phyloP scores from a whole-genome alignment of 2,888 invertebrate genomes.

The Gordius sp. region DNA sequence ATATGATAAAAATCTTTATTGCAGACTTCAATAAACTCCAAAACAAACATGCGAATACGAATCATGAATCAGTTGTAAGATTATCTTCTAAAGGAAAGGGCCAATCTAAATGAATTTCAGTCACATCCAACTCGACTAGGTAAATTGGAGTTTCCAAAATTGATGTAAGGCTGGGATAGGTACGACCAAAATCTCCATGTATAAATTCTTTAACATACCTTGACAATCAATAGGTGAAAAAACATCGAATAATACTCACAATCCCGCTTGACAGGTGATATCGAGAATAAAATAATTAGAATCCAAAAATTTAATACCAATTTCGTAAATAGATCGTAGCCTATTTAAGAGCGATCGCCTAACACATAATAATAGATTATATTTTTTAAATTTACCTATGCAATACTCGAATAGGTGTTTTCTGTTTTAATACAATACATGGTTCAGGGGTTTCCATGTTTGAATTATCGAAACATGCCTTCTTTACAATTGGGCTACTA shows the following conservation, averaged over 20 bases:
- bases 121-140: conserved; percentile 69
- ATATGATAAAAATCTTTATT: too few relatives aligned
- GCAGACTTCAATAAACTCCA: too few relatives aligned
- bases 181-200: conserved; percentile 75
- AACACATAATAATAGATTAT: conserved; percentile 18
- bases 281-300: conserved; percentile 37
- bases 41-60: too few relatives aligned
- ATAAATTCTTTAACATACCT: conserved; percentile 79
- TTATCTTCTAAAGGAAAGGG: conserved; percentile 34
- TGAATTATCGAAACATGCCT: too few relatives aligned
- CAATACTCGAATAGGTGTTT: conserved; percentile 63
- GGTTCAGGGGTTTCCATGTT: too few relatives aligned
- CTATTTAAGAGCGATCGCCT: conserved; percentile 44
- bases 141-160: conserved; percentile 36
- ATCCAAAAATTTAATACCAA: conserved; percentile 36
- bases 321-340: conserved; percentile 39
- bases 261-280: conserved; percentile 59
- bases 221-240: neutral
- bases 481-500: too few relatives aligned
- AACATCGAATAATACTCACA: conserved; percentile 29
- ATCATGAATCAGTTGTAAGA: too few relatives aligned
- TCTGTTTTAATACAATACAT: conserved; percentile 46
- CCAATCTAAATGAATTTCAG: conserved; percentile 46
- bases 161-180: conserved; percentile 41
- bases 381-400: conserved; percentile 34